Conservation (phyloP, 2,113 vertebrate genomes). For the Sporophila hypoxantha region DNA sequence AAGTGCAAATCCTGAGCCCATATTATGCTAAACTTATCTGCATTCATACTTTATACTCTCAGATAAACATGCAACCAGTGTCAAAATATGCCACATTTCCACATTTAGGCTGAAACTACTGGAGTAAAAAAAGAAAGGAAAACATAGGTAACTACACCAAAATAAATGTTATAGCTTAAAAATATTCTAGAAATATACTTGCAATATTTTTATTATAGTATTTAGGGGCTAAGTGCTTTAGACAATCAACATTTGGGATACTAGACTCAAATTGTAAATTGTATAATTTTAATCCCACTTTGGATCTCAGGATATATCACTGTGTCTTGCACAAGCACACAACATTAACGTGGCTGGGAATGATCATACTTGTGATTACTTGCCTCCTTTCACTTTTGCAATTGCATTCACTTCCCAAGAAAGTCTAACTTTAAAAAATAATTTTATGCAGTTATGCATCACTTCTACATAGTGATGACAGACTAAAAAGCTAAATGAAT, state of each 20-base stretch:
- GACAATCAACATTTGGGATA: constrained; percentile 21
- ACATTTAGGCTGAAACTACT: neutral
- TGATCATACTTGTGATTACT: neutral
- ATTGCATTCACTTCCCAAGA: neutral
- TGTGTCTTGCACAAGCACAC: neutral
- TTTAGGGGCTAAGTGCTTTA: constrained; percentile 28
- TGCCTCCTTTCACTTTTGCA: neutral
- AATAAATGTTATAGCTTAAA: constrained; percentile 35
- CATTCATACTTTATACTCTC: constrained; percentile 30
- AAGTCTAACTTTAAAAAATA: constrained; percentile 31
- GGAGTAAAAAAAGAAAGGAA: constrained; percentile 20
- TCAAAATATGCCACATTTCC: neutral
- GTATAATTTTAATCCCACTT: constrained; percentile 15
- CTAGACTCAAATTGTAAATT: constrained; percentile 8
- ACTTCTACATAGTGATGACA: constrained; percentile 5
- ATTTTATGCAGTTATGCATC: neutral
- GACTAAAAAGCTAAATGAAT: neutral
- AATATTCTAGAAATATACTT: constrained; percentile 39
- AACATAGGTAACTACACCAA: constrained; percentile 13
- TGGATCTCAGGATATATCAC: neutral
- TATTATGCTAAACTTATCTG: constrained; percentile 14
- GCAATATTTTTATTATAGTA: constrained; percentile 2
- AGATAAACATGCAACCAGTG: constrained; percentile 40
- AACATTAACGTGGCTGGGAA: neutral
- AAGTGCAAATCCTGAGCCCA: constrained; percentile 16